Conservation (phyloP, 1,140 invertebrate species). For the Zaprionus vittiger region DNA sequence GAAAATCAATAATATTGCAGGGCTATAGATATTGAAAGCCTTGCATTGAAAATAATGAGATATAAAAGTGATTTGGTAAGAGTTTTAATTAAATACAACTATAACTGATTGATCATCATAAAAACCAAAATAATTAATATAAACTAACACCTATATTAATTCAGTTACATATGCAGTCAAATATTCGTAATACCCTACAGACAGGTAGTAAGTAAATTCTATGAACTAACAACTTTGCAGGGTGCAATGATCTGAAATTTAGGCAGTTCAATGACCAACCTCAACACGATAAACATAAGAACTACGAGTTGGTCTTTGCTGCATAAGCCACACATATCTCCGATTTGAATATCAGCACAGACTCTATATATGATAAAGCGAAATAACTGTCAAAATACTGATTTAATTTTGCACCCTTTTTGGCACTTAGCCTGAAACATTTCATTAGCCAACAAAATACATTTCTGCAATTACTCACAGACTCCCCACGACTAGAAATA, state of each 20-base stretch:
- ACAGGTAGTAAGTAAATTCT: not conserved
- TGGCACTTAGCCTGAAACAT: slow-evolving; percentile 36
- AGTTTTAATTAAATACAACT: not conserved
- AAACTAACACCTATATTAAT: not conserved
- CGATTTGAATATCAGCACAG: not conserved
- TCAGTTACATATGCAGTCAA: not conserved
- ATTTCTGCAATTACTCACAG: slow-evolving; percentile 70
- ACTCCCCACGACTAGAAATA: slow-evolving; percentile 19
- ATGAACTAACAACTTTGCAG: slow-evolving; percentile 38
- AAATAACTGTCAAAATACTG: not conserved
- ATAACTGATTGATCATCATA: not conserved
- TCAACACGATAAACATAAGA: slow-evolving; percentile 37
- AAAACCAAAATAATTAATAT: not conserved
- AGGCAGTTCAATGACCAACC: slow-evolving; percentile 64
- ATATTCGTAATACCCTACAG: slow-evolving; percentile 1
- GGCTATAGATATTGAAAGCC: not conserved
- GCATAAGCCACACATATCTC: not conserved
- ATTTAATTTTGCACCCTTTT: slow-evolving; percentile 40
- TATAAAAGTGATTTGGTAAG: not conserved
- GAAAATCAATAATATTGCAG: not conserved
- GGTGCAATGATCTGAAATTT: slow-evolving; percentile 52
- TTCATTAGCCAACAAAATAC: slow-evolving; percentile 75
- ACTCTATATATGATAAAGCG: no score
- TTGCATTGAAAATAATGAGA: not conserved
- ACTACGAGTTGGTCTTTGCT: not conserved